Evolutionary conservation across 2,888 invertebrate species (phyloP).

Genomic region (Micoletzkya japonica): DNA sequence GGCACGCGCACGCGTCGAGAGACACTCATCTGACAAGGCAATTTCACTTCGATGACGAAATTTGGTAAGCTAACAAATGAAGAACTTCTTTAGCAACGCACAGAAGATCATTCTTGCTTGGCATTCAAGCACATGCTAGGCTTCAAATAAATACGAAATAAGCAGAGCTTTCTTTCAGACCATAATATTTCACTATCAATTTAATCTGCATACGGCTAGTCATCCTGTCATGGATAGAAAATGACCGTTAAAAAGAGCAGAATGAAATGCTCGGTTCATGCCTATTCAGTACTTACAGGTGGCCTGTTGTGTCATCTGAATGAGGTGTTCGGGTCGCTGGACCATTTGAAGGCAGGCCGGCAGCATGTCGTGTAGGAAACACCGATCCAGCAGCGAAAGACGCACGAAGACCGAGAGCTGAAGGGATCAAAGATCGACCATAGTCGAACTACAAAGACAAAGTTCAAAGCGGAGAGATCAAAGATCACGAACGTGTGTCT

Average conservation of each 20-base stretch:
- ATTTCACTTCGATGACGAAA: not conserved
- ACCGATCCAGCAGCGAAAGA: slow-evolving; percentile 62
- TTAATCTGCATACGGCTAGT: too few relatives aligned
- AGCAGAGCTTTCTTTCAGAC: too few relatives aligned
- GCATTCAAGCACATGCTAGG: too few relatives aligned
- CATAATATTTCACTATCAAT: too few relatives aligned
- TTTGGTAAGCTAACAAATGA: not conserved
- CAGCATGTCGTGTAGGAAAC: slow-evolving; percentile 63
- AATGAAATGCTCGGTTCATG: not conserved
- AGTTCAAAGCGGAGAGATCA: not conserved
- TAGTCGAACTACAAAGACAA: not conserved
- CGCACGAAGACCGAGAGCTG: slow-evolving; percentile 62
- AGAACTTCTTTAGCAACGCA: not conserved
- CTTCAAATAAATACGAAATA: too few relatives aligned
- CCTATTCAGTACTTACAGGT: slow-evolving; percentile 50
- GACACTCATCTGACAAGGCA: slow-evolving; percentile 62
- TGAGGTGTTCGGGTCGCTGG: slow-evolving; percentile 58
- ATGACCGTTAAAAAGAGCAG: too few relatives aligned
- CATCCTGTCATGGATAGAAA: too few relatives aligned
- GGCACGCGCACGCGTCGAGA: slow-evolving; percentile 58
- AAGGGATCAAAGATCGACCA: too few relatives aligned
- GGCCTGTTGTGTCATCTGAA: slow-evolving; percentile 62
- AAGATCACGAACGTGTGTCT: slow-evolving; percentile 38
- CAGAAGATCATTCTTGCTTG: too few relatives aligned
- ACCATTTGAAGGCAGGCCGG: slow-evolving; percentile 61